These are phyloP conservation scores for Lamellibrachia satsuma DNA, from an alignment of 2,888 invertebrate genomes.

Conservation along the genomic window DNA sequence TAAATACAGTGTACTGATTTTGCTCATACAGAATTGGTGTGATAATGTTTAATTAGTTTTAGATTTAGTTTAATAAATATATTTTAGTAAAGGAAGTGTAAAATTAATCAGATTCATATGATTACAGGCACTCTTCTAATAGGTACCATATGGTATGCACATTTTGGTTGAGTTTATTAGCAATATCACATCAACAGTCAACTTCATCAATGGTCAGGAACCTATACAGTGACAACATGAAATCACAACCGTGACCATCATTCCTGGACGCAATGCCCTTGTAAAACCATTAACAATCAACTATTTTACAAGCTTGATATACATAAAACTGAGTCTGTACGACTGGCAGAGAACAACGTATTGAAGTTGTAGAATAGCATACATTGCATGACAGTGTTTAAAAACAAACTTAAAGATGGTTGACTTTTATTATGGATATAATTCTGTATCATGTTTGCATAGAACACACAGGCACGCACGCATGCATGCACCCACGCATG, in stretches of 20 bases:
- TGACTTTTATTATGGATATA: no score
- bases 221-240: not conserved
- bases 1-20: not conserved
- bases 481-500: not conserved
- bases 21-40: not conserved
- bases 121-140: not conserved
- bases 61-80: not conserved
- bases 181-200: not conserved
- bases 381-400: not conserved
- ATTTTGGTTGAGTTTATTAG: no score
- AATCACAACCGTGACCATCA: not conserved
- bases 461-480: not conserved
- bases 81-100: not conserved
- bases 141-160: not conserved
- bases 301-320: not conserved
- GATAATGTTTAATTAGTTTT: not conserved
- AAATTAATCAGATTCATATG: not conserved
- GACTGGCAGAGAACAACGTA: not conserved
- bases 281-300: not conserved
- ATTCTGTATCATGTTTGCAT: not conserved
- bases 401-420: not conserved
- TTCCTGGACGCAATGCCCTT: slow-evolving; percentile 1
- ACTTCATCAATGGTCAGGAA: not conserved
- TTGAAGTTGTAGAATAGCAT: not conserved
- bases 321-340: not conserved